Evolutionary conservation across 2,888 invertebrate genomes (phyloP).

Genomic region (Pomacea canaliculata): DNA sequence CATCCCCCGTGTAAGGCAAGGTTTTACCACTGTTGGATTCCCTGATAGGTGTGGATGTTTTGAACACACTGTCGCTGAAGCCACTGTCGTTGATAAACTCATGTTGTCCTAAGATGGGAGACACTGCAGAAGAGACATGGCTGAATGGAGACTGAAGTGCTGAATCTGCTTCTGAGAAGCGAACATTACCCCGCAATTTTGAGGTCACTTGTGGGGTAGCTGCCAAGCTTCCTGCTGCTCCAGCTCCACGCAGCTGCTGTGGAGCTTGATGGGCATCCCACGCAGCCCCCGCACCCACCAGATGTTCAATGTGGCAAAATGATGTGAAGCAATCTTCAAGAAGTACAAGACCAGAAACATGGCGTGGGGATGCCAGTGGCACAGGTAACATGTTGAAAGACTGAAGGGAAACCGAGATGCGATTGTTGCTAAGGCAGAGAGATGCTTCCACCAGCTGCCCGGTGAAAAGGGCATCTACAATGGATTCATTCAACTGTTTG

Average conservation of each 20-base stretch:
- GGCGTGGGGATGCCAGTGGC: conserved; percentile 56
- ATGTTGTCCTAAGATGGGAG: conserved; percentile 18
- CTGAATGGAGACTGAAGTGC: conserved; percentile 18
- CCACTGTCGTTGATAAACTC: conserved; percentile 57
- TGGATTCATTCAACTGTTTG: conserved; percentile 61
- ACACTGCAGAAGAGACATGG: conserved; percentile 8
- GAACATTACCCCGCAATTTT: conserved; percentile 4
- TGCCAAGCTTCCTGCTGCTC: neutral
- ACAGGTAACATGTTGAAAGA: conserved; percentile 66
- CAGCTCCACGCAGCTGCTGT: neutral
- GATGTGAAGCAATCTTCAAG: conserved; percentile 64
- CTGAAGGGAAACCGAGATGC: conserved; percentile 63
- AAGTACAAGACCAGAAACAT: conserved; percentile 54
- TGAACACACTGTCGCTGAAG: conserved; percentile 58
- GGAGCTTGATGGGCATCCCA: neutral
- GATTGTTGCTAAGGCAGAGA: conserved; percentile 58
- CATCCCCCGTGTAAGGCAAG: conserved; percentile 38
- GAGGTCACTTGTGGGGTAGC: neutral
- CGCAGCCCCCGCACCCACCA: conserved; percentile 45
- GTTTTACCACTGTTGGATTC: conserved; percentile 29
- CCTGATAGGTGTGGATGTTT: conserved; percentile 63
- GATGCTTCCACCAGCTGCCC: conserved; percentile 66
- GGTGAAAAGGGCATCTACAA: conserved; percentile 63
- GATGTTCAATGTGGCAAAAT: conserved; percentile 62
- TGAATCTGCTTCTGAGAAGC: conserved; percentile 13